These are phyloP conservation scores for Rhea pennata DNA, from an alignment of 2,113 vertebrate species.

Conservation along the genomic window DNA sequence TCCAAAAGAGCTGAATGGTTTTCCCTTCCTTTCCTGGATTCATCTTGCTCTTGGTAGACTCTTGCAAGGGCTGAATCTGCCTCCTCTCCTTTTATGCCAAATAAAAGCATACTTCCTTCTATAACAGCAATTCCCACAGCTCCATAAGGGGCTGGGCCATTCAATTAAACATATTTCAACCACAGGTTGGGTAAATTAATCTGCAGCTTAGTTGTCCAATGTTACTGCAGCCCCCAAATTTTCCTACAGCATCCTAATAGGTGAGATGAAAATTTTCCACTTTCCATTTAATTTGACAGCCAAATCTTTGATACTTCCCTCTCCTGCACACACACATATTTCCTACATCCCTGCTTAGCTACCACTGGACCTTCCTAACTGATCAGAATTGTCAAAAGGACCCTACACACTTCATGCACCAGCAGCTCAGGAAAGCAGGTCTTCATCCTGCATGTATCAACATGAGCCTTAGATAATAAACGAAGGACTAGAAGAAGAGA, in stretches of 20 bases:
- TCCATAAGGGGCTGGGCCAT: not conserved
- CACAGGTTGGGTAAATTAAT: not conserved
- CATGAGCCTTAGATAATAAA: constrained; percentile 68
- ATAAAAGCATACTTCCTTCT: not conserved
- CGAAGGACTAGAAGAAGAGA: constrained; percentile 50
- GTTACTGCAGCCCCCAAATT: not conserved
- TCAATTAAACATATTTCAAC: not conserved
- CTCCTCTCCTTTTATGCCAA: fast-evolving
- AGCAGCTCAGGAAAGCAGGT: not conserved
- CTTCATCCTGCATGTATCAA: constrained; percentile 26
- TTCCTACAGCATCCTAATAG: fast-evolving
- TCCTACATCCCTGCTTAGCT: not conserved
- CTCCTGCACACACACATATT: fast-evolving
- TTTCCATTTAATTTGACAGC: fast-evolving
- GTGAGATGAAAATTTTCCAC: not conserved
- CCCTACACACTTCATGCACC: not conserved
- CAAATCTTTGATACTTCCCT: not conserved
- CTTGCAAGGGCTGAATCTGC: not conserved
- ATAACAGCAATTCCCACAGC: not conserved
- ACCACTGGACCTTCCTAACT: not conserved
- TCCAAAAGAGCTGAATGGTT: not conserved
- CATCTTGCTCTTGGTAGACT: not conserved
- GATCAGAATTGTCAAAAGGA: not conserved
- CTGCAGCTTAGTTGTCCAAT: not conserved
- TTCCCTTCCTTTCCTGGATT: not conserved